These are phyloP conservation scores for Paralichthys olivaceus DNA, from an alignment of 2,113 vertebrate species.

Conservation along the genomic window DNA sequence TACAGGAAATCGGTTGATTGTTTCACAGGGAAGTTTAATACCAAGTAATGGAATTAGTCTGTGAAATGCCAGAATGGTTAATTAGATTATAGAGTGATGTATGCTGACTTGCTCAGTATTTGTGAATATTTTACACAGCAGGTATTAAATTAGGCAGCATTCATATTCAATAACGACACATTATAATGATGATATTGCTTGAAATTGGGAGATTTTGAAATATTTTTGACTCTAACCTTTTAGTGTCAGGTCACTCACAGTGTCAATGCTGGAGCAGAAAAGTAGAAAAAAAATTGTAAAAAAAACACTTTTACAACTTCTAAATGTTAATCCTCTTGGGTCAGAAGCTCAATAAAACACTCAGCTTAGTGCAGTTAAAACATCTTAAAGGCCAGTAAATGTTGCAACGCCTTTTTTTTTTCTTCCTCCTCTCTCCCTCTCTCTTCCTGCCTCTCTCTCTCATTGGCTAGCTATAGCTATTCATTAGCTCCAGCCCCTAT, in stretches of 20 bases:
- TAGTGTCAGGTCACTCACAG: constrained; percentile 32
- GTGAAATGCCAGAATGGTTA: constrained; percentile 58
- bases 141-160: constrained; percentile 26
- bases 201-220: not conserved
- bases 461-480: constrained; percentile 77
- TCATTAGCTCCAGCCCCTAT: constrained; percentile 80
- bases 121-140: constrained; percentile 42
- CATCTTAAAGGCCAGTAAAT: constrained; percentile 63
- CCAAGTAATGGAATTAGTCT: constrained; percentile 71
- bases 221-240: constrained; percentile 9
- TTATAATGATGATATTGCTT: constrained; percentile 12
- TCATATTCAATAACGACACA: constrained; percentile 14
- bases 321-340: constrained; percentile 67
- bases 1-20: constrained; percentile 31
- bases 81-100: constrained; percentile 44
- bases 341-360: constrained; percentile 69
- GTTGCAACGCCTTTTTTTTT: constrained; percentile 37
- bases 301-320: constrained; percentile 55
- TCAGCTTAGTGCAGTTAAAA: constrained; percentile 55
- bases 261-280: constrained; percentile 13
- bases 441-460: constrained; percentile 53
- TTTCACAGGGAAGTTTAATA: constrained; percentile 55
- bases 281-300: constrained; percentile 17
- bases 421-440: constrained; percentile 13
- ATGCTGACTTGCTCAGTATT: constrained; percentile 23